These are phyloP conservation scores for Orthosia gracilis DNA, from an alignment of 2,888 invertebrate genomes.

Conservation along the genomic window DNA sequence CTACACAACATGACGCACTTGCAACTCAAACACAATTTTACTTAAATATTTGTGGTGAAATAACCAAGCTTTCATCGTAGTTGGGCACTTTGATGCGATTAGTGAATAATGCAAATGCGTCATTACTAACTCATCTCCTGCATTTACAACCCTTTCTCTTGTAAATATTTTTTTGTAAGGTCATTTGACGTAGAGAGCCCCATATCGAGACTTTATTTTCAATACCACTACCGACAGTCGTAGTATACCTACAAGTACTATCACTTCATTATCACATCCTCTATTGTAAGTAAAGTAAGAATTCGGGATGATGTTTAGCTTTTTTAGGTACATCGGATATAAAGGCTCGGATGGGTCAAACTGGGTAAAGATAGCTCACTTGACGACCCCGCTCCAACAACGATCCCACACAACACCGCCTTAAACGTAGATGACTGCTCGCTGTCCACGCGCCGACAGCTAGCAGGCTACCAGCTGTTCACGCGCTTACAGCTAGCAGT, in stretches of 20 bases:
- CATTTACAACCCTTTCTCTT: conserved; percentile 8
- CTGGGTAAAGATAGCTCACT: too few species aligned
- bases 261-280: conserved; percentile 8
- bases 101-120: conserved; percentile 28
- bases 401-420: too few species aligned
- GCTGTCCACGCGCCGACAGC: too few species aligned
- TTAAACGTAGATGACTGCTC: too few species aligned
- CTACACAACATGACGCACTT: conserved; percentile 22
- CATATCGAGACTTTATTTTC: conserved; percentile 14
- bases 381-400: too few species aligned
- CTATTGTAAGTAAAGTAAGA: not conserved
- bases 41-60: conserved; percentile 14
- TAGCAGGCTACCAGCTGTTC: too few species aligned
- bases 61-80: conserved; percentile 16
- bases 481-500: too few species aligned
- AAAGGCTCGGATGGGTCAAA: not conserved
- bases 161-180: conserved; percentile 30
- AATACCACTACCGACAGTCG: not conserved
- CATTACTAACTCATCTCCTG: conserved; percentile 25
- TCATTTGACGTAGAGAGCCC: conserved; percentile 8
- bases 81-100: conserved; percentile 12
- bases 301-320: not conserved
- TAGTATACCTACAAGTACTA: not conserved
- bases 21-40: not conserved
- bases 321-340: conserved; percentile 1